Evolutionary conservation across 2,888 invertebrate genomes (phyloP).

Genomic region (Epinotia ramella): DNA sequence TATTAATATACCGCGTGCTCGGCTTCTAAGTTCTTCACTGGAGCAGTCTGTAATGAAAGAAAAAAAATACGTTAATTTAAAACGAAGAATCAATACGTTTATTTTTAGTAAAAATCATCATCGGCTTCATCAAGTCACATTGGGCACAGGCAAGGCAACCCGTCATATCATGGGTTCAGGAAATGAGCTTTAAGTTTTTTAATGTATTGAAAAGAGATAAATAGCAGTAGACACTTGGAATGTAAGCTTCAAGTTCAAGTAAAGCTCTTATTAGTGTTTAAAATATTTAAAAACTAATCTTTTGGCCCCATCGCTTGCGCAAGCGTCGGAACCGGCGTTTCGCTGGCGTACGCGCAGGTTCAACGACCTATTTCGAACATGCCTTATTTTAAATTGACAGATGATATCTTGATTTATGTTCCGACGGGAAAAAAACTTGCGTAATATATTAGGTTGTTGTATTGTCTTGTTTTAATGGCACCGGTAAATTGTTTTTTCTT

Average conservation of each 20-base stretch:
- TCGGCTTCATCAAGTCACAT: not conserved
- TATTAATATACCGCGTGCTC: not conserved
- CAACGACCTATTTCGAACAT: conserved; percentile 43
- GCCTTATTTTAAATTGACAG: conserved; percentile 43
- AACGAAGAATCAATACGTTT: not conserved
- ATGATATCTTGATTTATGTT: conserved; percentile 43
- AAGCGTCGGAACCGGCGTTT: conserved; percentile 27
- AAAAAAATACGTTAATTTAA: not conserved
- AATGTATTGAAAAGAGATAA: no score
- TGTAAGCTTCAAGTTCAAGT: not conserved
- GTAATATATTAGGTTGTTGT: conserved; percentile 32
- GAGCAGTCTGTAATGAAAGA: conserved; percentile 25
- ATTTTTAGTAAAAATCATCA: not conserved
- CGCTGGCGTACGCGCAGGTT: conserved; percentile 19
- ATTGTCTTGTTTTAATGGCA: not conserved
- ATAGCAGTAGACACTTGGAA: not conserved
- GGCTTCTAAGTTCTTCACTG: conserved; percentile 23
- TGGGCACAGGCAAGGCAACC: no score
- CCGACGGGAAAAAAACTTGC: conserved; percentile 28
- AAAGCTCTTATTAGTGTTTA: conserved; percentile 10
- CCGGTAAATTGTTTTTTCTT: not conserved
- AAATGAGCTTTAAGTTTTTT: not conserved
- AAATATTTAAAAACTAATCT: conserved; percentile 33
- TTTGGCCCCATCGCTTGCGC: conserved; percentile 24
- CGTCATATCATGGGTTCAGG: not conserved